Evolutionary conservation across 1,140 invertebrate genomes (phyloP).

Genomic region (Drosophila sucinea): DNA sequence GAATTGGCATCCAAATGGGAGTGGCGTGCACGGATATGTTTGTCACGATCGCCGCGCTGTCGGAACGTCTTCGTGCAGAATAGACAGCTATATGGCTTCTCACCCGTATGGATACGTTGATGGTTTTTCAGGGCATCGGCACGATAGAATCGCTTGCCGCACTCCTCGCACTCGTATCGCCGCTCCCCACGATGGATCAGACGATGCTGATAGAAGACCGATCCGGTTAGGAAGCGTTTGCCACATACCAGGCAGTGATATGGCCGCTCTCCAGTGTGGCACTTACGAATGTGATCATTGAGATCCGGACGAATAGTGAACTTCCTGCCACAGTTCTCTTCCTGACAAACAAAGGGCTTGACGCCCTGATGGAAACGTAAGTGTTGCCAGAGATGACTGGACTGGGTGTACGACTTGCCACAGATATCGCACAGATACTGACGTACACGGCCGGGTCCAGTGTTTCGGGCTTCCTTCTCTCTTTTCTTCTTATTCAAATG

Average conservation of each 20-base stretch:
- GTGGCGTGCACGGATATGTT: slow-evolving; percentile 86
- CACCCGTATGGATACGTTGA: slow-evolving; percentile 88
- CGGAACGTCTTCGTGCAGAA: slow-evolving; percentile 87
- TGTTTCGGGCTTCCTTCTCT: slow-evolving; percentile 64
- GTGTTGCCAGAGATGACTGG: slow-evolving; percentile 86
- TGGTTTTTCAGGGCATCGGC: slow-evolving; percentile 86
- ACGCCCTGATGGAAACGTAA: slow-evolving; percentile 86
- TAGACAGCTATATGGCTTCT: slow-evolving; percentile 87
- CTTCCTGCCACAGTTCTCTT: slow-evolving; percentile 86
- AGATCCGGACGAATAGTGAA: slow-evolving; percentile 88
- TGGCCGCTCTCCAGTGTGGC: slow-evolving; percentile 88
- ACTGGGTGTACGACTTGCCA: slow-evolving; percentile 86
- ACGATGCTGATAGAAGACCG: slow-evolving; percentile 89
- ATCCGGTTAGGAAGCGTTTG: slow-evolving; percentile 89
- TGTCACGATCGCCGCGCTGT: slow-evolving; percentile 86
- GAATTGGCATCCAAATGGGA: slow-evolving; percentile 77
- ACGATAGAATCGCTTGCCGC: slow-evolving; percentile 85
- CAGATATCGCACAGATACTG: slow-evolving; percentile 86
- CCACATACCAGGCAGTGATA: slow-evolving; percentile 89
- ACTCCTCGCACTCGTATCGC: slow-evolving; percentile 89
- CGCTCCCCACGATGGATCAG: slow-evolving; percentile 92
- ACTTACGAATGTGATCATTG: slow-evolving; percentile 87
- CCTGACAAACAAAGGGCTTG: slow-evolving; percentile 85
- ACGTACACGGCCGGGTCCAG: slow-evolving; percentile 59
- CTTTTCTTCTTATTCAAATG: slow-evolving; percentile 73